Conservation (phyloP, 2,888 invertebrate genomes). For the Coenonympha arcania region DNA sequence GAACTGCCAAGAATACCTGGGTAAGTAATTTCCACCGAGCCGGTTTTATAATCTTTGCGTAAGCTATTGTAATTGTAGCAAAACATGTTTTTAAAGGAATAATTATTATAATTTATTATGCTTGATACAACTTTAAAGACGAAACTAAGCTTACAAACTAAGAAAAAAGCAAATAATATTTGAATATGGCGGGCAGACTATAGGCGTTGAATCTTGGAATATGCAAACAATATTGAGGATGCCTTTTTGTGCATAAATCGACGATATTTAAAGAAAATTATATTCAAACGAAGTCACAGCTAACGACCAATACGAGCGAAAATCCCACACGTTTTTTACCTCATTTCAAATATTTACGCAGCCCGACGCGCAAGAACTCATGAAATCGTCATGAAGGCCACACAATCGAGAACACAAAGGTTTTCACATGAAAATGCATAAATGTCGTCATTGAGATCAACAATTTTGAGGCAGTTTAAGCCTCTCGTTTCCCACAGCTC, state of each 20-base stretch:
- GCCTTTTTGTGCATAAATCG: not conserved
- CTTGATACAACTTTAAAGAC: too few species aligned
- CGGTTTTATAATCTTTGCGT: constrained; percentile 25
- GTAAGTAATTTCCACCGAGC: not conserved
- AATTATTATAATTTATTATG: too few species aligned
- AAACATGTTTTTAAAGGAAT: not conserved
- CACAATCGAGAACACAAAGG: constrained; percentile 6
- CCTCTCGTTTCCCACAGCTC: constrained; percentile 26
- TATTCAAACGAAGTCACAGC: too few species aligned
- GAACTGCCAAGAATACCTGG: too few species aligned
- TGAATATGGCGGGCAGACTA: too few species aligned
- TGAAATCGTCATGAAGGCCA: constrained; percentile 2
- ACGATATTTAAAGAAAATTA: too few species aligned
- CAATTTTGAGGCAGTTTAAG: constrained; percentile 23
- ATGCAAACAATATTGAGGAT: too few species aligned
- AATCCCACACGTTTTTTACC: not conserved
- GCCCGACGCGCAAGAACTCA: not conserved
- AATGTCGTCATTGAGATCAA: constrained; percentile 22
- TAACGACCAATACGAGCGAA: not conserved
- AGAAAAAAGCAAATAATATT: too few species aligned
- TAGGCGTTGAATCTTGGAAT: too few species aligned
- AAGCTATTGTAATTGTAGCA: constrained; percentile 16
- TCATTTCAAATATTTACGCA: not conserved
- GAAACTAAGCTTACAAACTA: too few species aligned
- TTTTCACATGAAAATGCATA: constrained; percentile 21